Conservation (phyloP, 2,113 vertebrate genomes). For the Uropsilus gracilis region DNA sequence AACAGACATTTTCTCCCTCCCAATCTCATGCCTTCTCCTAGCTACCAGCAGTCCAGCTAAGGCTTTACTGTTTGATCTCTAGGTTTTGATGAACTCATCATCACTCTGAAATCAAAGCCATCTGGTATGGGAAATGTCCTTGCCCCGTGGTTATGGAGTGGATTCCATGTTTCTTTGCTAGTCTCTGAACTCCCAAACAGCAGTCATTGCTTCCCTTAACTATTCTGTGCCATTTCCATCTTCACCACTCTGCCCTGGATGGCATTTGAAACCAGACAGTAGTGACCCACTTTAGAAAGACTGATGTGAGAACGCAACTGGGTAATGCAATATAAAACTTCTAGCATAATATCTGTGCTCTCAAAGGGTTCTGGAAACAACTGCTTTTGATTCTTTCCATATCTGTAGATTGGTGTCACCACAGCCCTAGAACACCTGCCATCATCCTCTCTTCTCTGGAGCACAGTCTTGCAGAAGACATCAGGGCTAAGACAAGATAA, state of each 20-base stretch:
- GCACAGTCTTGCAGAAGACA: not conserved
- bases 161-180: not conserved
- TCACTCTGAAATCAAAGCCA: not conserved
- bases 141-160: not conserved
- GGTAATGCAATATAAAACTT: not conserved
- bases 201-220: not conserved
- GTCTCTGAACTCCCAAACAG: not conserved
- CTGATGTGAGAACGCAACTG: not conserved
- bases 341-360: not conserved
- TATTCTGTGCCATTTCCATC: rapidly evolving
- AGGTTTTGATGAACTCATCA: not conserved
- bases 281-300: not conserved
- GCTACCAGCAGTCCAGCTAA: not conserved
- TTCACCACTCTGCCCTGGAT: not conserved
- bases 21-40: not conserved
- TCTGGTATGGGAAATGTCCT: not conserved
- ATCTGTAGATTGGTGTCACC: too few species aligned
- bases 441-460: not conserved
- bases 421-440: not conserved
- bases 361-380: not conserved
- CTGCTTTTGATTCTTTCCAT: not conserved
- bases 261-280: not conserved
- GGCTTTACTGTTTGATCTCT: rapidly evolving
- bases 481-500: not conserved
- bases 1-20: not conserved